These are phyloP conservation scores for Aphidoletes aphidimyza DNA, from an alignment of 2,888 invertebrate species.

Conservation along the genomic window DNA sequence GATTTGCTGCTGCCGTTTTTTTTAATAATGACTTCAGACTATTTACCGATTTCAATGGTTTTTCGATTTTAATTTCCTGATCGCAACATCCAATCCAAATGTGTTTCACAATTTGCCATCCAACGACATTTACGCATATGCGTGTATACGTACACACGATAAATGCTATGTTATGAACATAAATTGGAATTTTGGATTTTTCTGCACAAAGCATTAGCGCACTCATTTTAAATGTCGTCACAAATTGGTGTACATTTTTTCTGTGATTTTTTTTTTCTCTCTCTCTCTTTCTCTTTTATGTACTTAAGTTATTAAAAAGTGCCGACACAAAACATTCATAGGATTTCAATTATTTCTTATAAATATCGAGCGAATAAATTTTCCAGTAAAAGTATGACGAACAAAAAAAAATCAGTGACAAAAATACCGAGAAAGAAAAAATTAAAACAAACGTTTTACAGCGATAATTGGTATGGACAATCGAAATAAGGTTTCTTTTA, in stretches of 20 bases:
- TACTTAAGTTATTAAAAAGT: neutral
- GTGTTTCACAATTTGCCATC: no score
- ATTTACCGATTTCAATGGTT: neutral
- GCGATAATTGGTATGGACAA: no score
- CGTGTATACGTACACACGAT: no score
- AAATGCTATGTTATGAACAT: neutral
- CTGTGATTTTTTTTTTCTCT: neutral
- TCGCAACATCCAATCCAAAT: no score
- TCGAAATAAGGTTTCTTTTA: neutral
- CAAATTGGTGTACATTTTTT: neutral
- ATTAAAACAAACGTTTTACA: no score
- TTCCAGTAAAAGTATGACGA: neutral
- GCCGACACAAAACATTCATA: no score
- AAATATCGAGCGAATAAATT: no score
- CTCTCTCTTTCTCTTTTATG: neutral
- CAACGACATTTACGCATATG: no score
- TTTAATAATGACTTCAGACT: neutral
- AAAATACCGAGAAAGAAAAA: neutral
- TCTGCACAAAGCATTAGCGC: neutral
- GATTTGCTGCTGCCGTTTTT: neutral
- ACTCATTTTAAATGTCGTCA: neutral
- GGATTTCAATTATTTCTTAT: conserved; percentile 17
- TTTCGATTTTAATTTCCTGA: neutral
- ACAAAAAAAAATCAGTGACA: neutral
- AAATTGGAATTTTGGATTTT: neutral